Conservation (phyloP, 2,888 invertebrate species). For the Callyntrura guangdongensis region DNA sequence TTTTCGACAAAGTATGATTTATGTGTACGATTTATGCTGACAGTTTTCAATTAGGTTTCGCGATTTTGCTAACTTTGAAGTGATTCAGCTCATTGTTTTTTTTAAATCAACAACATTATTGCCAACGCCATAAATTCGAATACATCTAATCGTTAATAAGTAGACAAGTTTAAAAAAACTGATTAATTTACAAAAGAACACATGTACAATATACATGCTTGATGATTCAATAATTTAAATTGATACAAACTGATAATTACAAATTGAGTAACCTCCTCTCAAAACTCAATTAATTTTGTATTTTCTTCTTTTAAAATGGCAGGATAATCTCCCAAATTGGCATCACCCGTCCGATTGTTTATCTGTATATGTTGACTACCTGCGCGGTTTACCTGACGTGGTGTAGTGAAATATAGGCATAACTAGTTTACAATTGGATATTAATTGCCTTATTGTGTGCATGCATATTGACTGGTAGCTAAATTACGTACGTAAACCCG, state of each 20-base stretch:
- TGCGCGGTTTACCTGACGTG: no score
- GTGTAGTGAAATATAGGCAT: background rate
- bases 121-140: no score
- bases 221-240: constrained; percentile 19
- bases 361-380: constrained; percentile 25
- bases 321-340: constrained; percentile 36
- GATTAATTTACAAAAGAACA: no score
- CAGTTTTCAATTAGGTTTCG: no score
- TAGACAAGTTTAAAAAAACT: no score
- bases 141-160: no score
- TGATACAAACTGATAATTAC: constrained; percentile 24
- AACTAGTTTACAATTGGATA: constrained; percentile 40
- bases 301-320: constrained; percentile 1
- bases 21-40: no score
- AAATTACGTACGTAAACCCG: constrained; percentile 1
- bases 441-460: constrained; percentile 37
- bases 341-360: constrained; percentile 7
- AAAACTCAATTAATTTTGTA: constrained; percentile 44
- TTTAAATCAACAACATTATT: no score
- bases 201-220: background rate
- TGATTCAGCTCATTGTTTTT: no score
- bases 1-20: no score
- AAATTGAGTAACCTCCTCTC: constrained; percentile 26
- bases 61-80: no score
- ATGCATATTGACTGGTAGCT: background rate